Conservation (phyloP, 2,113 vertebrate genomes). For the Poeciliopsis turrubarensis region DNA sequence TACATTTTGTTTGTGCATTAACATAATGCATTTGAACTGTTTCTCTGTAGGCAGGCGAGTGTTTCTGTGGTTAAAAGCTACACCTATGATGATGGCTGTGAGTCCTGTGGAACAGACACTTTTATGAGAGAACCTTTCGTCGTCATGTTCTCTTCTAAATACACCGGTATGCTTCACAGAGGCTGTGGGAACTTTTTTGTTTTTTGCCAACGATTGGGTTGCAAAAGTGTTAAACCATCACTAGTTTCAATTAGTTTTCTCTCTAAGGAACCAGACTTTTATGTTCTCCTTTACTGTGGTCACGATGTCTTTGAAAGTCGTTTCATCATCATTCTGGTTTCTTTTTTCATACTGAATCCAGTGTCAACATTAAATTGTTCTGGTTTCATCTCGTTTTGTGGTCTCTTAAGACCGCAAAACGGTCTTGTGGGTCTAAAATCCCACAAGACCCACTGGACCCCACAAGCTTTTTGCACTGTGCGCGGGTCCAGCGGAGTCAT, state of each 20-base stretch:
- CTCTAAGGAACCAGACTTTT: not conserved
- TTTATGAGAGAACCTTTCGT: constrained; percentile 92
- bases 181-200: not conserved
- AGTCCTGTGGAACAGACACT: constrained; percentile 78
- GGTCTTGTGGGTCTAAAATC: too few species aligned
- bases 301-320: not conserved
- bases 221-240: not conserved
- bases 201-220: too few species aligned
- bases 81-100: constrained; percentile 83
- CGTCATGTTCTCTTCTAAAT: constrained; percentile 83
- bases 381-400: too few species aligned
- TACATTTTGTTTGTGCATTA: not conserved
- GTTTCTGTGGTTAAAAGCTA: constrained; percentile 84
- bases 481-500: too few species aligned
- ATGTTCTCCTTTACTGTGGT: not conserved
- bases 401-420: too few species aligned
- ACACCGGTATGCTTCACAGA: constrained; percentile 59
- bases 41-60: constrained; percentile 71
- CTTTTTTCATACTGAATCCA: too few species aligned
- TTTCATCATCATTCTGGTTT: too few species aligned
- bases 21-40: rapidly evolving
- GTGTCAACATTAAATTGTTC: too few species aligned
- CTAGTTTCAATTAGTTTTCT: not conserved
- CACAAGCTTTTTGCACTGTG: too few species aligned
- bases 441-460: too few species aligned